phyloP scores from a whole-genome alignment of 2,888 invertebrate genomes.

The Eristalinus aeneus region DNA sequence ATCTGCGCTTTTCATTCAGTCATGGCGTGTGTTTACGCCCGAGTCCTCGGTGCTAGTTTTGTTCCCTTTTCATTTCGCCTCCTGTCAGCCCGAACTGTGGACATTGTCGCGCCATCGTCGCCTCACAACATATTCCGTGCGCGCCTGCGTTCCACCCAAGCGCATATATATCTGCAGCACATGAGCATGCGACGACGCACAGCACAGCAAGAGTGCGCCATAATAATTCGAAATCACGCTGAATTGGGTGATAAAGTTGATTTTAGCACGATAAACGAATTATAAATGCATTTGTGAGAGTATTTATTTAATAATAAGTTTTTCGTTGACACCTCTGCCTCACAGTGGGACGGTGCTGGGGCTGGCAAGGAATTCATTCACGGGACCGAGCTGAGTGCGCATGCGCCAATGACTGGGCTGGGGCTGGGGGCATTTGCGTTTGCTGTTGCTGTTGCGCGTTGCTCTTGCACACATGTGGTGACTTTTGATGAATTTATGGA shows the following conservation, averaged over 20 bases:
- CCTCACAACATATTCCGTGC: conserved; percentile 11
- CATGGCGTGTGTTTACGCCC: conserved; percentile 62
- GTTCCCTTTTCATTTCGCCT: conserved; percentile 31
- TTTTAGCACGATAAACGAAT: conserved; percentile 72
- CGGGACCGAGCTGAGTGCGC: conserved; percentile 47
- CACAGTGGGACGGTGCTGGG: conserved; percentile 11
- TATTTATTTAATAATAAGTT: conserved; percentile 71
- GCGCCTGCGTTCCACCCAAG: conserved; percentile 7
- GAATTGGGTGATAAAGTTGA: conserved; percentile 72
- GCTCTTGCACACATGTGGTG: conserved; percentile 11
- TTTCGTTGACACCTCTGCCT: conserved; percentile 67
- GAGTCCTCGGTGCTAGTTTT: conserved; percentile 50
- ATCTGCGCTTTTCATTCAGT: conserved; percentile 61
- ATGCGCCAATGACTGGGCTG: conserved; percentile 62
- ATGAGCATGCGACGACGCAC: conserved; percentile 18
- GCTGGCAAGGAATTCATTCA: conserved; percentile 53
- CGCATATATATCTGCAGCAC: conserved; percentile 6
- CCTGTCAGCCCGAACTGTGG: conserved; percentile 23
- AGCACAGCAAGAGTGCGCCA: conserved; percentile 48
- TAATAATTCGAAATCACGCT: conserved; percentile 70
- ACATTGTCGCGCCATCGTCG: neutral
- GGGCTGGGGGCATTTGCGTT: conserved; percentile 28
- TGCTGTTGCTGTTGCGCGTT: conserved; percentile 14
- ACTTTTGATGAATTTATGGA: conserved; percentile 70
- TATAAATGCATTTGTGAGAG: conserved; percentile 71